Evolutionary conservation across 2,113 vertebrate species (phyloP).

Genomic region (Bambusicola thoracicus): DNA sequence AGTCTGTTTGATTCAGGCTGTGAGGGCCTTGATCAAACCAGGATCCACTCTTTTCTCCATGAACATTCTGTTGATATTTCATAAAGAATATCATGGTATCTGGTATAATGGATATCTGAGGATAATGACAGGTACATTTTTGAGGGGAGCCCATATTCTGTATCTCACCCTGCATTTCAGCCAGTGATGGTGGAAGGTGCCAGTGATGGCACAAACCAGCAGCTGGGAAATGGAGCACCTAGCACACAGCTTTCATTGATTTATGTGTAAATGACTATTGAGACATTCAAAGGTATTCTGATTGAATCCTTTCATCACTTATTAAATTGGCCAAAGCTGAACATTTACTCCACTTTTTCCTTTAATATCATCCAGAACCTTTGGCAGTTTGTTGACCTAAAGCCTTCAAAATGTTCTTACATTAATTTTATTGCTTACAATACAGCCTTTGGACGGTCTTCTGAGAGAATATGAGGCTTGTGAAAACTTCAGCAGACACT

Average conservation of each 20-base stretch:
- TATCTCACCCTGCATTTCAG: background rate
- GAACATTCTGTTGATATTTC: constrained; percentile 9
- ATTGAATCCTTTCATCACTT: background rate
- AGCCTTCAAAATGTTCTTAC: background rate
- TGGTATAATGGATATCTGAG: background rate
- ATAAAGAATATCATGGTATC: background rate
- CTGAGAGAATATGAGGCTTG: background rate
- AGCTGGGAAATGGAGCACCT: background rate
- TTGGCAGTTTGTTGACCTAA: background rate
- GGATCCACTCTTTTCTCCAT: background rate
- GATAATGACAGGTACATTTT: background rate
- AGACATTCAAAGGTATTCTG: background rate
- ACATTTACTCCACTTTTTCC: background rate
- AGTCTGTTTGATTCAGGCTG: constrained; percentile 52
- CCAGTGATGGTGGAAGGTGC: background rate
- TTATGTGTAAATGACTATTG: background rate
- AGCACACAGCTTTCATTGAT: background rate
- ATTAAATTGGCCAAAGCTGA: background rate
- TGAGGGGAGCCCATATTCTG: background rate
- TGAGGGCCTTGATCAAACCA: constrained; percentile 42
- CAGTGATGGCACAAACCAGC: background rate
- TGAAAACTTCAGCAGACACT: background rate
- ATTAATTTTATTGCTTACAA: background rate
- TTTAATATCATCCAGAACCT: background rate
- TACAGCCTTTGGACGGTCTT: background rate